Evolutionary conservation across 2,888 invertebrate species (phyloP).

Genomic region (Beris chalybata): DNA sequence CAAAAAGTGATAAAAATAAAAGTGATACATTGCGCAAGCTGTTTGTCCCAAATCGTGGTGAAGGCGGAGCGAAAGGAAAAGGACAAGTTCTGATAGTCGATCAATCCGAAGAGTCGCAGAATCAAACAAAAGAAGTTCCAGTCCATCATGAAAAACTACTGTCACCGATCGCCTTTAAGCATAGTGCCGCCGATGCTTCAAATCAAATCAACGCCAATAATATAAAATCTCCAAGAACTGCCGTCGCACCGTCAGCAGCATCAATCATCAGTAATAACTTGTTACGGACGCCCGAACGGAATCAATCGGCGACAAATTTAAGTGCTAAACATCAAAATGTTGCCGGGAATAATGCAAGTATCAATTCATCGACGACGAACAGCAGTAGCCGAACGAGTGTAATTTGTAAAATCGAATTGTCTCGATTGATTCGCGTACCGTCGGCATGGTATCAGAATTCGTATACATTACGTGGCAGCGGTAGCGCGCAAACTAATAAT

Average conservation of each 20-base stretch:
- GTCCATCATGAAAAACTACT: constrained; percentile 43
- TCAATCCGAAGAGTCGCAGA: constrained; percentile 53
- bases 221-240: constrained; percentile 28
- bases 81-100: constrained; percentile 75
- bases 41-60: constrained; percentile 69
- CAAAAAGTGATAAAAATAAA: constrained; percentile 69
- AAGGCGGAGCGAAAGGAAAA: constrained; percentile 71
- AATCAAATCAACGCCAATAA: constrained; percentile 29
- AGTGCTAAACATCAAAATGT: constrained; percentile 28
- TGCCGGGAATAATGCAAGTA: constrained; percentile 19
- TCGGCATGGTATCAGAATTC: constrained; percentile 49
- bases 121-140: constrained; percentile 48
- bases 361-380: constrained; percentile 4
- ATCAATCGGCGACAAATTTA: constrained; percentile 33
- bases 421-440: constrained; percentile 48
- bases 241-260: constrained; percentile 34
- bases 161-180: constrained; percentile 45
- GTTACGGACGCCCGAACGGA: constrained; percentile 31
- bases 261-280: constrained; percentile 45
- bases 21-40: constrained; percentile 68
- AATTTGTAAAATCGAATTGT: constrained; percentile 53
- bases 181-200: constrained; percentile 32
- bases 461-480: constrained; percentile 39
- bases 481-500: constrained; percentile 41
- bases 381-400: constrained; percentile 15